These are phyloP conservation scores for Drosophila seguyi DNA, from an alignment of 1,140 invertebrate genomes.

Conservation along the genomic window DNA sequence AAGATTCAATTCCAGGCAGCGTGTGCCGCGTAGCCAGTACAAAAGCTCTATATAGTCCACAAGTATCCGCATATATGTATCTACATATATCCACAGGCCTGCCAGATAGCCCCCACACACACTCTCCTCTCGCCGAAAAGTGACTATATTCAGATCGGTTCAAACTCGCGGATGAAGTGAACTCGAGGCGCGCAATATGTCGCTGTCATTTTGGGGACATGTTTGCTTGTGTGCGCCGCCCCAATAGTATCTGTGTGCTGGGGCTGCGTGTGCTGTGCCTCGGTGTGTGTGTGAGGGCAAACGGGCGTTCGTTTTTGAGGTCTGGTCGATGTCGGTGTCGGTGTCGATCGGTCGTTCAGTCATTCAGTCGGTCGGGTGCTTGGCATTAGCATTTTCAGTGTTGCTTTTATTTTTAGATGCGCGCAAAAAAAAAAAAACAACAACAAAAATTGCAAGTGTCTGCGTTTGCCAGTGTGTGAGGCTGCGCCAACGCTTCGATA, in stretches of 20 bases:
- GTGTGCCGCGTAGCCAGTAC: slow-evolving; percentile 21
- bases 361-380: slow-evolving; percentile 48
- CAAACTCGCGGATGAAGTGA: slow-evolving; percentile 46
- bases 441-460: slow-evolving; percentile 75
- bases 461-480: slow-evolving; percentile 19
- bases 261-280: slow-evolving; percentile 7
- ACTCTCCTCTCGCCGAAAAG: slow-evolving; percentile 2
- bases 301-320: slow-evolving; percentile 53
- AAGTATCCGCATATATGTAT: slow-evolving; percentile 18
- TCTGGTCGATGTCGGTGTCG: slow-evolving; percentile 52
- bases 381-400: slow-evolving; percentile 60
- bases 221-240: slow-evolving; percentile 10
- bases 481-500: slow-evolving; percentile 37
- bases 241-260: slow-evolving; percentile 14
- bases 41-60: slow-evolving; percentile 23
- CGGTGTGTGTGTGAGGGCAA: slow-evolving; percentile 38
- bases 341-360: slow-evolving; percentile 58
- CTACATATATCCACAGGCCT: slow-evolving; percentile 10
- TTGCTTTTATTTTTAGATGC: slow-evolving; percentile 69
- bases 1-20: slow-evolving; percentile 20
- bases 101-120: slow-evolving; percentile 28
- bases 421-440: slow-evolving; percentile 67
- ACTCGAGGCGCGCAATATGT: slow-evolving; percentile 53
- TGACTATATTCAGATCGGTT: slow-evolving; percentile 54
- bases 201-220: slow-evolving; percentile 53